Base-by-base conservation (phyloP, 2,888 invertebrate species). In the Mamestra brassicae region DNA sequence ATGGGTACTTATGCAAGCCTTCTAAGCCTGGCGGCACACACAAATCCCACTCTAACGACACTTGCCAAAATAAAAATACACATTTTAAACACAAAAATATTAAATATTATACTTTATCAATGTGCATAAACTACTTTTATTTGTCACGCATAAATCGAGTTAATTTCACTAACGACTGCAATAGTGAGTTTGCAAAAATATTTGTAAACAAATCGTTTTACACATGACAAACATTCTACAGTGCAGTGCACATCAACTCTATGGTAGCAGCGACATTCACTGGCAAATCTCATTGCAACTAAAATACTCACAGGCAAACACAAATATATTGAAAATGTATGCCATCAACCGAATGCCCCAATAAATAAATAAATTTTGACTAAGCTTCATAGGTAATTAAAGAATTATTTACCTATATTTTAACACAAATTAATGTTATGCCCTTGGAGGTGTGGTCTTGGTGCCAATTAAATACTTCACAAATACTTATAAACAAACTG, bases 1-100 rank as follows among this genome's bases (percentile, higher is more conserved):
- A 90, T 92, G 88, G 89, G 90, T 90, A 92, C 90, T 90, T 92
- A 87, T 91, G 94, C 94, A 95, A 95, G 96, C 95, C 91, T 86
- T 89, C 81, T 88, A 92, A 90, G 90, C 91, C 89, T 91, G 92
- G 90, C 87, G 87, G 88, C 93, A 93, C 93, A 92, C 93, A 93
- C 92, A 92, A 87, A 89, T 90, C 92, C 93, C 94, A 90, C 88
- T 90, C 90, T 91, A 91, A 92, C 92, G 81, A 91, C 88, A 91
- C 85, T 85, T 77, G 74, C 71, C 77, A 86, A 83, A 80, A 76
- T 83, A 77, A 84, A 81, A 85, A 84, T 86, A 89, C 85, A 90
- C 88, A 90, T 78, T 90, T 85, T 80, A 84, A 87, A 88, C 86
- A 90, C 87, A 90, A 85, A 84, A 87, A 81, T 57, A 76, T 75